These are phyloP conservation scores for Eospalax fontanierii DNA, from an alignment of 2,797 vertebrate genomes.

Conservation along the genomic window DNA sequence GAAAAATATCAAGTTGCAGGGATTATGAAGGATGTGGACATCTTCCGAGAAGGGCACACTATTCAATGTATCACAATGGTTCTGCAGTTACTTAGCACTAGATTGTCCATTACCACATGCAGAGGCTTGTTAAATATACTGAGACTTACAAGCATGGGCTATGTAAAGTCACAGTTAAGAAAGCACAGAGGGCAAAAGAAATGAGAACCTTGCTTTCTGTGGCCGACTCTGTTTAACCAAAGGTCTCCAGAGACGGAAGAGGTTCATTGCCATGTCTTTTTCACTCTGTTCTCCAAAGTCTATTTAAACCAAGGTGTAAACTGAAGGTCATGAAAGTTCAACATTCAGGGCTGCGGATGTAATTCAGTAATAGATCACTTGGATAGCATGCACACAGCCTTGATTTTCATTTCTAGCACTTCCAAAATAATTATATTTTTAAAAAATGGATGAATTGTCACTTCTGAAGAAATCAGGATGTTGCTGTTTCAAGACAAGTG, in stretches of 20 bases:
- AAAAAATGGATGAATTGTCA: conserved; percentile 83
- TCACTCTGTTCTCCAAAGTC: conserved; percentile 53
- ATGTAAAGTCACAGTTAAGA: neutral
- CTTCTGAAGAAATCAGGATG: conserved; percentile 79
- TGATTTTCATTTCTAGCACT: neutral
- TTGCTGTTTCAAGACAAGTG: conserved; percentile 80
- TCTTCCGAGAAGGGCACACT: neutral
- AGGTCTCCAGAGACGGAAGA: neutral
- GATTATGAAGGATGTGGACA: neutral
- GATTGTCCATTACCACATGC: neutral
- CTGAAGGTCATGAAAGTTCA: conserved; percentile 71
- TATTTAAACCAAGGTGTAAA: conserved; percentile 79
- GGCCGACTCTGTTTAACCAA: conserved; percentile 63
- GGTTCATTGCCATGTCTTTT: neutral
- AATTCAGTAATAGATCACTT: neutral
- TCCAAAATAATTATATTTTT: neutral
- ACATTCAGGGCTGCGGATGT: too few relatives aligned
- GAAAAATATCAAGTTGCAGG: neutral
- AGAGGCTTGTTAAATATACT: neutral
- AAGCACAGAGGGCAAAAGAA: neutral
- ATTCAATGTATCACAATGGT: neutral
- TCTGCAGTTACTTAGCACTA: neutral
- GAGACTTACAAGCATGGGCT: neutral
- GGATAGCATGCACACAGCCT: neutral
- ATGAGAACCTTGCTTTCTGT: neutral